phyloP scores from a whole-genome alignment of 2,888 invertebrate genomes.

The Operophtera brumata region DNA sequence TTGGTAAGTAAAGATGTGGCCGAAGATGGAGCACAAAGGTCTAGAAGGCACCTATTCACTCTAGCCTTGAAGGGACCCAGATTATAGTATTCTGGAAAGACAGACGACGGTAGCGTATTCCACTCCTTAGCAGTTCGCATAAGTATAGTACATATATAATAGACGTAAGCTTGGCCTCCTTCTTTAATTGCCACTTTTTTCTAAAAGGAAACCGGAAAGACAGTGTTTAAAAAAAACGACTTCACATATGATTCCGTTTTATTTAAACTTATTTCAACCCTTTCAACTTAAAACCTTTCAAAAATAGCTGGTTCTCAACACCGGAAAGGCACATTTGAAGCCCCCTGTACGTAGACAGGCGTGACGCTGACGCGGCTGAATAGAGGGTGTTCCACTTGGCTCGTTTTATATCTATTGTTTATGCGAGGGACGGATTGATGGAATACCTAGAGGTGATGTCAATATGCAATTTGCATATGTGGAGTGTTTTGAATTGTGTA shows the following conservation, averaged over 20 bases:
- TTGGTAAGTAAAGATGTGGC: too few relatives aligned
- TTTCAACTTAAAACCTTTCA: constrained; percentile 20
- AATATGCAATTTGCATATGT: constrained; percentile 7
- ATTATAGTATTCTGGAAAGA: too few relatives aligned
- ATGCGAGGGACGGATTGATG: constrained; percentile 63
- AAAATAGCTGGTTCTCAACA: constrained; percentile 12
- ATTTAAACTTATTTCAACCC: constrained; percentile 10
- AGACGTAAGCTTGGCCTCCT: too few relatives aligned
- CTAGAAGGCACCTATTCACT: too few relatives aligned
- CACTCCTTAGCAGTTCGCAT: too few relatives aligned
- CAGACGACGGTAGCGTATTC: too few relatives aligned
- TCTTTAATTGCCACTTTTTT: too few relatives aligned
- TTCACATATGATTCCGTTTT: too few relatives aligned
- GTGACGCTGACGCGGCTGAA: constrained; percentile 67
- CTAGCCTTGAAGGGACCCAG: too few relatives aligned
- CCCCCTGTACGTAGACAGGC: constrained; percentile 63
- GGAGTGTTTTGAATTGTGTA: not conserved
- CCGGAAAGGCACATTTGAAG: constrained; percentile 31
- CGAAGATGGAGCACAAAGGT: too few relatives aligned
- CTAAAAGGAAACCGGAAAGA: not conserved
- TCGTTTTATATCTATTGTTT: constrained; percentile 78
- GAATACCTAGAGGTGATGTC: constrained; percentile 49
- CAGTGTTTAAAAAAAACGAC: too few relatives aligned
- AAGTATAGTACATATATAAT: too few relatives aligned
- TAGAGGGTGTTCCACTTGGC: constrained; percentile 75